These are phyloP conservation scores for Dryococelus australis DNA, from an alignment of 2,888 invertebrate species.

Conservation along the genomic window DNA sequence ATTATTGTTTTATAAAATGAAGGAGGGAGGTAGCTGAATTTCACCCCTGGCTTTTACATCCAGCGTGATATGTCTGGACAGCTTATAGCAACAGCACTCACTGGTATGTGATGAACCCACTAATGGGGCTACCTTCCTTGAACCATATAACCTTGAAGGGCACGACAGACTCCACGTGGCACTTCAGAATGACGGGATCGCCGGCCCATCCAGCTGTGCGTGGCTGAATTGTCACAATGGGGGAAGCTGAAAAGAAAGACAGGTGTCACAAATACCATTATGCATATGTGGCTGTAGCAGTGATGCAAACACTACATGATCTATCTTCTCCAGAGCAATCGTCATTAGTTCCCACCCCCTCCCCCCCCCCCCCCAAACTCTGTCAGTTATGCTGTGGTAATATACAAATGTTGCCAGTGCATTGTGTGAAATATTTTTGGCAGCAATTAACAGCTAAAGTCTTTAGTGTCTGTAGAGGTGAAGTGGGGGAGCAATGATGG, in stretches of 20 bases:
- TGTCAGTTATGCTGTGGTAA: too few species aligned
- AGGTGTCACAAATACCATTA: background rate
- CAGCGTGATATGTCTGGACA: too few species aligned
- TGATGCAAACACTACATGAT: slow-evolving; percentile 39
- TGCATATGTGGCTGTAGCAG: slow-evolving; percentile 29
- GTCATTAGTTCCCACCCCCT: background rate
- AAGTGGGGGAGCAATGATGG: too few species aligned
- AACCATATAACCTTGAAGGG: slow-evolving; percentile 69
- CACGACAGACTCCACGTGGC: slow-evolving; percentile 68
- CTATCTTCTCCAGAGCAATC: background rate
- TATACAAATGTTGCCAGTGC: too few species aligned
- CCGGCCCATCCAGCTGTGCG: slow-evolving; percentile 57
- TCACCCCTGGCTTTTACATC: too few species aligned
- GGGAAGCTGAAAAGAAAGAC: slow-evolving; percentile 50
- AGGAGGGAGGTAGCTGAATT: too few species aligned
- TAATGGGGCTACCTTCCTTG: slow-evolving; percentile 51
- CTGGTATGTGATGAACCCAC: slow-evolving; percentile 41
- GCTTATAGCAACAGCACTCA: slow-evolving; percentile 41
- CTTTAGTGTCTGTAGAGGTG: too few species aligned
- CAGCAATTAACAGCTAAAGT: too few species aligned
- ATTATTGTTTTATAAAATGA: too few species aligned
- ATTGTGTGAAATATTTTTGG: too few species aligned
- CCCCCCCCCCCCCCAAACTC: too few species aligned
- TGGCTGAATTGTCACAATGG: slow-evolving; percentile 61
- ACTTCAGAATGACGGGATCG: slow-evolving; percentile 63